A percentile compares a stretch with the other conserved stretches of the same genome.
Conservation (phyloP, 2,113 vertebrate genomes). For the Athene noctua region DNA sequence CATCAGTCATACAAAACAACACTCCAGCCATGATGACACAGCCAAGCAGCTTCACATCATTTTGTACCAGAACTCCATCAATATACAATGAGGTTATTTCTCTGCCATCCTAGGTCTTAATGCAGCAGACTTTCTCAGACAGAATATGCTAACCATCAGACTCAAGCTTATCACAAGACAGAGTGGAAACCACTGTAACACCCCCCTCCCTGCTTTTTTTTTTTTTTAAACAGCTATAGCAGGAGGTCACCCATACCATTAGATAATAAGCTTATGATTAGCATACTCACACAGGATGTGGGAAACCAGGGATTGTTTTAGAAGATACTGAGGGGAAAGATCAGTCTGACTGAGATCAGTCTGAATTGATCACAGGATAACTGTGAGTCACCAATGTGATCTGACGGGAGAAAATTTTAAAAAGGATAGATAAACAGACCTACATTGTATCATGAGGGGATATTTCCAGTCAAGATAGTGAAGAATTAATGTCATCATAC, state of each 20-base stretch:
- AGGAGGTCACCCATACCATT: slow-evolving; percentile 13
- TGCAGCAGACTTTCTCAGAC: background rate
- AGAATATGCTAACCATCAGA: background rate
- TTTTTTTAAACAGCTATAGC: background rate
- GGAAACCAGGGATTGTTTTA: slow-evolving; percentile 22
- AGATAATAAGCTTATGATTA: slow-evolving; percentile 46
- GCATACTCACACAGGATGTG: slow-evolving; percentile 57
- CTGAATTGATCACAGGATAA: slow-evolving; percentile 42
- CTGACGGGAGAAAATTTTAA: background rate
- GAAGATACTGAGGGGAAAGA: slow-evolving; percentile 23
- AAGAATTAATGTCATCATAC: background rate
- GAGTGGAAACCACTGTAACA: background rate
- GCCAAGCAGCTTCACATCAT: background rate
- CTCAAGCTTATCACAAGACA: slow-evolving; percentile 41
- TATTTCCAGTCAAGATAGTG: background rate
- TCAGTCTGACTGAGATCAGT: slow-evolving; percentile 25
- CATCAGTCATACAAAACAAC: background rate
- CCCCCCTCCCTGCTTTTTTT: background rate
- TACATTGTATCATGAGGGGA: background rate
- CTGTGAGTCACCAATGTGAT: slow-evolving; percentile 40
- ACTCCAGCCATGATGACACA: background rate
- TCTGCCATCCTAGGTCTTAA: background rate
- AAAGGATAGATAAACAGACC: background rate
- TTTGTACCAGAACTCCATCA: background rate
- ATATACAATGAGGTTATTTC: background rate